Evolutionary conservation across 2,113 vertebrate species (phyloP).

Genomic region (Odobenus rosmarus): DNA sequence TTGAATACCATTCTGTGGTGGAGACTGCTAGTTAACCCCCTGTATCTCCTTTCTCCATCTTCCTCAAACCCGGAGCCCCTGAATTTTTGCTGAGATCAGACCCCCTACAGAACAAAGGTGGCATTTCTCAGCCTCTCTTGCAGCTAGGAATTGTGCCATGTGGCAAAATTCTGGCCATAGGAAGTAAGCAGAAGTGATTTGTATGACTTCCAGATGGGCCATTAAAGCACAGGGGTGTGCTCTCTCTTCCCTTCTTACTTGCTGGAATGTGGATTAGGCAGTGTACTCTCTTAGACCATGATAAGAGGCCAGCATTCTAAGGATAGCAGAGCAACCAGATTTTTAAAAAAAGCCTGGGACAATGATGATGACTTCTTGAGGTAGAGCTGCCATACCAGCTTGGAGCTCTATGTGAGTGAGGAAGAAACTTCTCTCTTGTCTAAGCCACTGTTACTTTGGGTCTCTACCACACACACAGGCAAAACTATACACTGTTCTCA

Average conservation of each 20-base stretch:
- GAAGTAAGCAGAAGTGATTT: neutral
- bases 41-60: neutral
- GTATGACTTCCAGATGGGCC: neutral
- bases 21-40: neutral
- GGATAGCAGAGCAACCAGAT: neutral
- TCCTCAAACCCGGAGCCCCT: neutral
- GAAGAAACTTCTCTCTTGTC: neutral
- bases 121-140: neutral
- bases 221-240: neutral
- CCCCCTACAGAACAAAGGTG: neutral
- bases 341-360: neutral
- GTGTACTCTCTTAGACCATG: neutral
- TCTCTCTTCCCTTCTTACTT: neutral
- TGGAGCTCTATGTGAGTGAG: neutral
- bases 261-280: neutral
- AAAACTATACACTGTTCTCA: neutral
- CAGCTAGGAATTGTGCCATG: neutral
- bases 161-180: neutral
- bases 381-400: neutral
- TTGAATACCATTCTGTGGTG: neutral
- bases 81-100: neutral
- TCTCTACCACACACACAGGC: neutral
- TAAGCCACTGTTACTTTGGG: conserved; percentile 28
- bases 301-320: neutral
- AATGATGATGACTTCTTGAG: neutral